Conservation (phyloP, 2,797 vertebrate species). For the Propithecus perrieri region DNA sequence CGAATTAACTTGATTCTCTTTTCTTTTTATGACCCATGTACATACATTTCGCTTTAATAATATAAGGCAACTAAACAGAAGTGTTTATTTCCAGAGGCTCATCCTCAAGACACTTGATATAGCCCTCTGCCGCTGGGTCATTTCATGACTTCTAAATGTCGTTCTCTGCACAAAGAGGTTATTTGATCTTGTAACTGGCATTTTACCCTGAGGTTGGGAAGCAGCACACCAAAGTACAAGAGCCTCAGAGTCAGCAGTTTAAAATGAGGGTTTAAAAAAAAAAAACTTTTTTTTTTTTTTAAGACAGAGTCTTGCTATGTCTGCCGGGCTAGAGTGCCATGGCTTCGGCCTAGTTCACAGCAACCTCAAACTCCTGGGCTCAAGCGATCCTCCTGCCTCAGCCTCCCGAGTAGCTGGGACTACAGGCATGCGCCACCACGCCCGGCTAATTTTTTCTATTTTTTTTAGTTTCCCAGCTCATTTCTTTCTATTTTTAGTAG, state of each 20-base stretch:
- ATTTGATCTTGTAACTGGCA: neutral
- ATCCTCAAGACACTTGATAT: neutral
- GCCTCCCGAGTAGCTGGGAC: no score
- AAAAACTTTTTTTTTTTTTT: no score
- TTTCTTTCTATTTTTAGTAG: no score
- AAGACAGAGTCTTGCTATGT: no score
- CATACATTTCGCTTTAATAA: neutral
- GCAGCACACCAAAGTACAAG: neutral
- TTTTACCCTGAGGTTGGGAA: neutral
- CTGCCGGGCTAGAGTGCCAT: no score
- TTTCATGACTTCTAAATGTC: neutral
- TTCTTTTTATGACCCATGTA: neutral
- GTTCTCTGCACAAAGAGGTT: neutral
- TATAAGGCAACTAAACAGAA: neutral
- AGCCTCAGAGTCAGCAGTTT: neutral
- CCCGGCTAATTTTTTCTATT: no score
- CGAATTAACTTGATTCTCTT: neutral
- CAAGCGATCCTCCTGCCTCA: no score
- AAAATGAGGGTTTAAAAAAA: neutral
- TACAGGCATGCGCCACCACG: no score
- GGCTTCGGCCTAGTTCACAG: no score
- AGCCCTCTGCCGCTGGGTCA: neutral
- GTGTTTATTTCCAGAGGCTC: conserved; percentile 21
- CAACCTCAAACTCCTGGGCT: no score
- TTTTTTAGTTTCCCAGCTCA: no score